These are phyloP conservation scores for Drosophila prolongata DNA, from an alignment of 2,888 invertebrate species.

Conservation along the genomic window DNA sequence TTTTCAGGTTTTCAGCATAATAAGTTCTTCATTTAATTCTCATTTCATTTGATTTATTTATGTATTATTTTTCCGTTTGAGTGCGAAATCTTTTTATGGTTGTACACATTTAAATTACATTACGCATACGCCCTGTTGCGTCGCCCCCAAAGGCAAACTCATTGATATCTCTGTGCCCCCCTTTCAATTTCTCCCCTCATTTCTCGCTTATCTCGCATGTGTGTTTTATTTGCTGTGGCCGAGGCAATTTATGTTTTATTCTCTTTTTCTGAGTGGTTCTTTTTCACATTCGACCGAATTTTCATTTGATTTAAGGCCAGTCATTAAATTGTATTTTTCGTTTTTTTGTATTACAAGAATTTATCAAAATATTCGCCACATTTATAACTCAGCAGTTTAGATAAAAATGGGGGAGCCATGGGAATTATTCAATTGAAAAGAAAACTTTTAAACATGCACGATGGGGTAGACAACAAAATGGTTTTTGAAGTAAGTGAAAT, in stretches of 20 bases:
- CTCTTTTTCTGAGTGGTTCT: background rate
- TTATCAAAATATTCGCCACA: slow-evolving; percentile 71
- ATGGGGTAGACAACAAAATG: slow-evolving; percentile 31
- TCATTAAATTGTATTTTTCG: slow-evolving; percentile 58
- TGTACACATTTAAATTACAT: slow-evolving; percentile 47
- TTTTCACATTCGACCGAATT: slow-evolving; percentile 18
- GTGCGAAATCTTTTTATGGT: slow-evolving; percentile 15
- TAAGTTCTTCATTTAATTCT: slow-evolving; percentile 11
- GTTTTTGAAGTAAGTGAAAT: slow-evolving; percentile 25
- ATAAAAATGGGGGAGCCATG: slow-evolving; percentile 5
- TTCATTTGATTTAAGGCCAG: slow-evolving; percentile 67
- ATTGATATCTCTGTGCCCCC: slow-evolving; percentile 17
- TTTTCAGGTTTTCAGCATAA: slow-evolving; percentile 4
- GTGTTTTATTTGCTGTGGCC: slow-evolving; percentile 40
- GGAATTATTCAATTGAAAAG: slow-evolving; percentile 22
- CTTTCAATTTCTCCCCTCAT: background rate
- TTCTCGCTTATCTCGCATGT: slow-evolving; percentile 40
- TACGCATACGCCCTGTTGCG: slow-evolving; percentile 47
- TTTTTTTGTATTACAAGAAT: slow-evolving; percentile 47
- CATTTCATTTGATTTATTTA: slow-evolving; percentile 28
- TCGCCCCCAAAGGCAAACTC: slow-evolving; percentile 26
- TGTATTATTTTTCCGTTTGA: slow-evolving; percentile 3
- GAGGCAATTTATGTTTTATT: slow-evolving; percentile 27
- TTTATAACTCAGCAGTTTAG: slow-evolving; percentile 56
- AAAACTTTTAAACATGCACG: slow-evolving; percentile 5